Percentiles rank a stretch among this genome's conserved stretches.
These are phyloP conservation scores for Berghia stephanieae DNA, from an alignment of 1,140 invertebrate genomes.

Conservation along the genomic window DNA sequence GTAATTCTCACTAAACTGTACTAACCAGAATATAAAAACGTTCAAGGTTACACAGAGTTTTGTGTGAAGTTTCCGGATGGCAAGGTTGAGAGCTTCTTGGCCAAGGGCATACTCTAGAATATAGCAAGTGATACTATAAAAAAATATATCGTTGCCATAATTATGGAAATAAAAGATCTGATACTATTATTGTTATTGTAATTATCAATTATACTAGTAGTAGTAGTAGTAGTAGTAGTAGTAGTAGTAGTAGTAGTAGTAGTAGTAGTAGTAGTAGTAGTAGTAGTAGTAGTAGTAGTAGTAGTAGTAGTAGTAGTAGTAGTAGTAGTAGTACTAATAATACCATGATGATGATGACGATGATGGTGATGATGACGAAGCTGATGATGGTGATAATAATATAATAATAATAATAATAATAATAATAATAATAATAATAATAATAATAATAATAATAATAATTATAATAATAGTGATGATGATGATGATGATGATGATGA, in stretches of 20 bases:
- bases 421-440: background rate
- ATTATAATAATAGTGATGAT: background rate
- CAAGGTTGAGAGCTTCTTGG: too few relatives aligned
- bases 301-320: conserved; percentile 7
- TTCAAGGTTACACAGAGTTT: too few relatives aligned
- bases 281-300: conserved; percentile 8
- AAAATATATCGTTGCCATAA: too few relatives aligned
- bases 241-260: conserved; percentile 7
- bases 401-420: background rate
- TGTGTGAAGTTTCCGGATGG: too few relatives aligned
- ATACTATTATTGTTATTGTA: background rate
- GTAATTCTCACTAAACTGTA: too few relatives aligned
- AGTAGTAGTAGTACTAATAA: background rate
- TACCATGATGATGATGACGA: background rate
- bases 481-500: too few relatives aligned
- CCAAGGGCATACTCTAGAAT: too few relatives aligned
- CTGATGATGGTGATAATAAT: background rate
- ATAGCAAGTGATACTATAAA: too few relatives aligned
- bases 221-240: conserved; percentile 8
- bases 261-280: conserved; percentile 7
- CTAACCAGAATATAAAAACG: too few relatives aligned
- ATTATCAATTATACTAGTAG: background rate
- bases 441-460: background rate
- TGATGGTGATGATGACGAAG: background rate
- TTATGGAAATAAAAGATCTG: background rate